These are phyloP conservation scores for Brachionus calyciflorus DNA, from an alignment of 1,140 invertebrate genomes.

Conservation along the genomic window DNA sequence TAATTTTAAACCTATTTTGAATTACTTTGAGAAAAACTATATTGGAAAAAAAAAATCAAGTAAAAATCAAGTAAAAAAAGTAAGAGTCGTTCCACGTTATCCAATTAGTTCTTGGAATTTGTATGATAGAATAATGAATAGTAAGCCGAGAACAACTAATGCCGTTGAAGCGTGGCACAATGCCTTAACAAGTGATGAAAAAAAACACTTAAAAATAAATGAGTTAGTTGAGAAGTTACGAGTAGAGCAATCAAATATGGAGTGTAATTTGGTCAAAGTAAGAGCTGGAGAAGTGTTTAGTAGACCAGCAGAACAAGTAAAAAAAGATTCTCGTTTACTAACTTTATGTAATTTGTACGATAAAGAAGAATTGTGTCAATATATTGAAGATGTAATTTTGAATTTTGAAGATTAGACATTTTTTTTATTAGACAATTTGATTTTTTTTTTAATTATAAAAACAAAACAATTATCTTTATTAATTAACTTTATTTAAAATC, in stretches of 20 bases:
- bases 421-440: too few species aligned
- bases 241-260: neutral
- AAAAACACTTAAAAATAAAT: too few species aligned
- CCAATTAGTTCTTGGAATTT: neutral
- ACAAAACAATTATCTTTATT: too few species aligned
- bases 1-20: neutral
- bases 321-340: neutral
- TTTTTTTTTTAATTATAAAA: too few species aligned
- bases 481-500: too few species aligned
- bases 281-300: neutral
- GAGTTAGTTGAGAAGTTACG: too few species aligned
- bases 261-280: neutral
- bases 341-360: neutral
- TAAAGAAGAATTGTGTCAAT: too few species aligned
- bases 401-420: too few species aligned
- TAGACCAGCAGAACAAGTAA: neutral
- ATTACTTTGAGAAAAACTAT: neutral
- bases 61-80: too few species aligned
- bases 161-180: slow-evolving; percentile 6
- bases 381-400: too few species aligned
- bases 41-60: neutral
- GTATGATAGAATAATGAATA: neutral
- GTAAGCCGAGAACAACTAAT: neutral
- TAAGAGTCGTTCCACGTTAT: neutral
- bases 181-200: neutral